Evolutionary conservation across 2,888 invertebrate species (phyloP).

Genomic region (Fragum sueziense): DNA sequence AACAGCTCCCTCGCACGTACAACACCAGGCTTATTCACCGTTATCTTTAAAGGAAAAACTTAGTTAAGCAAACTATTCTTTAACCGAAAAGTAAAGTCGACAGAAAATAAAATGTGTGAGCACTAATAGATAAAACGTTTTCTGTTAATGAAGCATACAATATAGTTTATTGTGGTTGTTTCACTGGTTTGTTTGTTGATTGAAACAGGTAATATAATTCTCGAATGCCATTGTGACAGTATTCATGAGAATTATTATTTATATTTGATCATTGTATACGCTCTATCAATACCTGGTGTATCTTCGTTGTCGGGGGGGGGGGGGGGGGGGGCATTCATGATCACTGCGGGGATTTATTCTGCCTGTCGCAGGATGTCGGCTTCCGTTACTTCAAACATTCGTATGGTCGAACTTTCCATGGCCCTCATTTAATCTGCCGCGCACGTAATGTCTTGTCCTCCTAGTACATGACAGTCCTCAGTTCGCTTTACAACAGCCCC

Average conservation of each 20-base stretch:
- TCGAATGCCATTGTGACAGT: background rate
- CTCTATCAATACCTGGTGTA: slow-evolving; percentile 5
- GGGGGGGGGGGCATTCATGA: too few species aligned
- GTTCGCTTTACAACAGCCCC: too few species aligned
- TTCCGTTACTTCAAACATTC: too few species aligned
- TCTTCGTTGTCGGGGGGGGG: background rate
- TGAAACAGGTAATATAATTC: slow-evolving; percentile 9
- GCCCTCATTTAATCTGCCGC: too few species aligned
- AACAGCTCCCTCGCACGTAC: slow-evolving; percentile 3
- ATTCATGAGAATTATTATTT: background rate
- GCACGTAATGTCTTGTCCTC: too few species aligned
- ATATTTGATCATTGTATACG: slow-evolving; percentile 2
- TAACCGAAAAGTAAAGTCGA: background rate
- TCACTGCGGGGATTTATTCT: too few species aligned
- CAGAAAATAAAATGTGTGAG: slow-evolving; percentile 8
- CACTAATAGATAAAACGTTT: slow-evolving; percentile 3
- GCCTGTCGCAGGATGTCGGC: too few species aligned
- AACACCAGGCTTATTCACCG: slow-evolving; percentile 13
- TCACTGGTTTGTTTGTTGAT: background rate
- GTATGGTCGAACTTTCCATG: too few species aligned
- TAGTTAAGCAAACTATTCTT: slow-evolving; percentile 3
- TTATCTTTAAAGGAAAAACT: slow-evolving; percentile 3
- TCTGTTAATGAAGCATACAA: background rate
- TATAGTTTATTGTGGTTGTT: slow-evolving; percentile 5
- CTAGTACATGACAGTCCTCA: too few species aligned